Evolutionary conservation across 2,797 vertebrate genomes (phyloP), one percentile per base, ranked within the genome.

Genomic region (Trematomus bernacchii): DNA sequence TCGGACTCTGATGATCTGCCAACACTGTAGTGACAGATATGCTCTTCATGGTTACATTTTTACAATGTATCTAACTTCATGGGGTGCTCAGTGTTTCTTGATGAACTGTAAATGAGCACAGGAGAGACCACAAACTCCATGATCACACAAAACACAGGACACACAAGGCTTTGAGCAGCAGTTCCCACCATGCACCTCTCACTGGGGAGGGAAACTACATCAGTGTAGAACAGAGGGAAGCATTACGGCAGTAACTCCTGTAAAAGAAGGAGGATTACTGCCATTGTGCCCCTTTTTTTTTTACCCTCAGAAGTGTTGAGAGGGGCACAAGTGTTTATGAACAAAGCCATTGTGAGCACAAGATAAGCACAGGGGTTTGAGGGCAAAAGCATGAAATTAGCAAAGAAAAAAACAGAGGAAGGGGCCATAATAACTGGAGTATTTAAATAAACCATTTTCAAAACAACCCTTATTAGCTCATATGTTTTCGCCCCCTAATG

Each of bases 321-420:
- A 82, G 73, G 69, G 71, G 73, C 73, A 71, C 6, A 66, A 68
- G 58, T 74, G 77, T 75, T 78, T 72, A 57, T 76, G 74, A 19
- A 74, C 44, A 19, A 76, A 76, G 53, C 51, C 50, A 62, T 6
- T 8, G 37, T 70, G 76, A 85, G 65, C 43, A 69, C 27, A 76
- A 58, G 30, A 30, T 27, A 66, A 78, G 73, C 68, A 72, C 11
- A 59, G 54, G 55, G 11, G 37, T 19, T 69, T 64, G 3, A 71
- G 66, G 75, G 69, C 21, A 46, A 76, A 90, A 82, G 82, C 66
- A 83, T 84, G 73, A 84, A 84, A 83, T 72, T 55, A 83, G 84
- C 66, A 79, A 79, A 76, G 50, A 58, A 76, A 80, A 4, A 72
- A 75, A 46, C 75, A 74, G 30, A 76, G 40, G 19, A 69, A 51